Evolutionary conservation across 2,797 vertebrate species (phyloP).

Genomic region (Nasua narica): DNA sequence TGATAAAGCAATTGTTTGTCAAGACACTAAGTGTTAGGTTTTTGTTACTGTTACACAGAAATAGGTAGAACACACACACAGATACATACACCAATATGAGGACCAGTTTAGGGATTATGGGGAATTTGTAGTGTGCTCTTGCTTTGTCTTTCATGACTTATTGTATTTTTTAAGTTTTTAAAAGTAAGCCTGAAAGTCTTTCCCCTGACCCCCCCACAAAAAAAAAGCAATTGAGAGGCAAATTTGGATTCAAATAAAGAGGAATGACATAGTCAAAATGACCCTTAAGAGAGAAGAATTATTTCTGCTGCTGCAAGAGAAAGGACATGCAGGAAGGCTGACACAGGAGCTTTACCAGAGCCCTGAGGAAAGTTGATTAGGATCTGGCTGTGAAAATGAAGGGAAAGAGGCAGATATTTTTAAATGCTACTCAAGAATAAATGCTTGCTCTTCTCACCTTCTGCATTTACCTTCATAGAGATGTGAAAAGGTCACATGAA

Average conservation of each 20-base stretch:
- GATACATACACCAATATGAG: neutral
- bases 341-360: neutral
- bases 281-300: neutral
- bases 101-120: neutral
- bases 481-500: neutral
- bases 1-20: neutral
- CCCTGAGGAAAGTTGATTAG: neutral
- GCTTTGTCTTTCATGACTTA: neutral
- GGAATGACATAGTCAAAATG: neutral
- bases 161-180: neutral
- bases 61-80: neutral
- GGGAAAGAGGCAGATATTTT: neutral
- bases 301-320: neutral
- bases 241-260: neutral
- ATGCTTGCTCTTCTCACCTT: neutral
- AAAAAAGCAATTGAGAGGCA: neutral
- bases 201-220: neutral
- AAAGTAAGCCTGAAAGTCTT: neutral
- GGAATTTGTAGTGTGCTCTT: neutral
- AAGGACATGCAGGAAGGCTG: neutral
- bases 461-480: neutral
- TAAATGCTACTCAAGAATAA: neutral
- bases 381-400: neutral
- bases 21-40: neutral
- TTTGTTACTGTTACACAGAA: neutral